Evolutionary conservation across 2,888 invertebrate species (phyloP).

Genomic region (Troides oblongomaculatus): DNA sequence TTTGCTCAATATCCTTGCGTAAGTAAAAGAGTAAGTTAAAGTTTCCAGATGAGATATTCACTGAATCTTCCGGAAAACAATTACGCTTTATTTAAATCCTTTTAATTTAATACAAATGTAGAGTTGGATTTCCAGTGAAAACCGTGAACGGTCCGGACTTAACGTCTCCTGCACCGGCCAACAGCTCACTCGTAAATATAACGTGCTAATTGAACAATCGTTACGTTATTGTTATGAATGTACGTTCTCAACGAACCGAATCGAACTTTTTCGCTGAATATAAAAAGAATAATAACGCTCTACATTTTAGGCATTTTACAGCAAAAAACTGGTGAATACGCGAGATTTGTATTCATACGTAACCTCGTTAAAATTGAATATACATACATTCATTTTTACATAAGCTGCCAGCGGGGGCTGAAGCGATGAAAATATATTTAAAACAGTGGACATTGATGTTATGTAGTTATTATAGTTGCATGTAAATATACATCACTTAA

Average conservation of each 20-base stretch:
- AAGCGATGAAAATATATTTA: conserved; percentile 18
- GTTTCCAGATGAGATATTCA: neutral
- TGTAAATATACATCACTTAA: too few species aligned
- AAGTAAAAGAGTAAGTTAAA: neutral
- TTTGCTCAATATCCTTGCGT: neutral
- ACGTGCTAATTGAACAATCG: conserved; percentile 65
- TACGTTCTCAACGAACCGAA: conserved; percentile 26
- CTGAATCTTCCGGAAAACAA: too few species aligned
- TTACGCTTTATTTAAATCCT: conserved; percentile 39
- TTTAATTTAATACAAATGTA: conserved; percentile 27
- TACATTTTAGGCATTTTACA: conserved; percentile 29
- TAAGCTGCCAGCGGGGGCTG: conserved; percentile 13
- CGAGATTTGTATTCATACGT: conserved; percentile 33
- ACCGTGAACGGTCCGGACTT: conserved; percentile 1
- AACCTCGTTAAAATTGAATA: conserved; percentile 34
- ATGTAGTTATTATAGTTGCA: neutral
- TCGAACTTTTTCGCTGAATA: conserved; percentile 26
- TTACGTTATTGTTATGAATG: conserved; percentile 35
- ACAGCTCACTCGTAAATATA: conserved; percentile 65
- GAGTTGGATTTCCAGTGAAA: conserved; percentile 8
- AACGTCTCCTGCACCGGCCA: conserved; percentile 49
- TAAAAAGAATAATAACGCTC: conserved; percentile 32
- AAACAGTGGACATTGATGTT: neutral
- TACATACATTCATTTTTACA: conserved; percentile 27
- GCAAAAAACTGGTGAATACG: conserved; percentile 31